phyloP scores from a whole-genome alignment of 2,113 vertebrate genomes.

The Anser brachyrhynchus region DNA sequence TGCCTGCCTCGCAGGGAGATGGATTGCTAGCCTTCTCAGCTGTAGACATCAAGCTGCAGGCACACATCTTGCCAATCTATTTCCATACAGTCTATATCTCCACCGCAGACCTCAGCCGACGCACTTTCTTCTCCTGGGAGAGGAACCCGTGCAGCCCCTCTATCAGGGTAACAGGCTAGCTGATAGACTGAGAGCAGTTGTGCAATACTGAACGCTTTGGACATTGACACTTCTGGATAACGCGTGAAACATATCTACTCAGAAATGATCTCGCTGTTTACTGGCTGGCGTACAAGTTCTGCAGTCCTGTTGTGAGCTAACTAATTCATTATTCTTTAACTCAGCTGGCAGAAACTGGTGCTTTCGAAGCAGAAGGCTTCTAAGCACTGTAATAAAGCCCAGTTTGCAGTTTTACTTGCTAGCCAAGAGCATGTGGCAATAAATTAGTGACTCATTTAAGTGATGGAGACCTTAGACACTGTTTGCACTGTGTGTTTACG shows the following conservation, averaged over 20 bases:
- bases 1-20: not conserved
- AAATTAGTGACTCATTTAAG: not conserved
- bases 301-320: not conserved
- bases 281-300: not conserved
- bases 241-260: not conserved
- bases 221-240: not conserved
- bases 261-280: accelerated
- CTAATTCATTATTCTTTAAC: not conserved
- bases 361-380: constrained; percentile 16
- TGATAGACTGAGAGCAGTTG: accelerated
- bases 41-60: not conserved
- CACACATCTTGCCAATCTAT: not conserved
- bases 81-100: not conserved
- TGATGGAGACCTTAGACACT: not conserved
- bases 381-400: not conserved
- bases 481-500: not conserved
- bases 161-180: accelerated
- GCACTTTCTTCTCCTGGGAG: not conserved
- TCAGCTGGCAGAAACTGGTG: not conserved
- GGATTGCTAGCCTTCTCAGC: accelerated
- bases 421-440: not conserved
- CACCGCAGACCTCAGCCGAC: not conserved
- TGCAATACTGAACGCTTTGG: accelerated
- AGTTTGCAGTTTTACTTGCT: not conserved
- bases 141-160: not conserved